A percentile compares a stretch with the other conserved stretches of the same genome.
phyloP scores from a whole-genome alignment of 2,797 vertebrate species.

The Artibeus jamaicensis region DNA sequence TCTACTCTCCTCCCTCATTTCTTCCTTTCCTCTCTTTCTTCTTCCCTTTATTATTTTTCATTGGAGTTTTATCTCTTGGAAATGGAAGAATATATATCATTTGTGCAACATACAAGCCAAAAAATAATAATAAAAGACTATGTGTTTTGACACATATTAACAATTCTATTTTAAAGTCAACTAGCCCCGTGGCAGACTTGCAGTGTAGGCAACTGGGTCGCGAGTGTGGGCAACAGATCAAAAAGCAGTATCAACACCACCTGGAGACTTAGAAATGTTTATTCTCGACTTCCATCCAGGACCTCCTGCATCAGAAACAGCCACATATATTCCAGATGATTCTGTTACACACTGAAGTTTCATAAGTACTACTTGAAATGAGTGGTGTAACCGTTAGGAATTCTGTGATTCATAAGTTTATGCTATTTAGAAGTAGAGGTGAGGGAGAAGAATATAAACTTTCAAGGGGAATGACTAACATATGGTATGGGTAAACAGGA shows the following conservation, averaged over 20 bases:
- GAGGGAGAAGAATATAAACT: neutral
- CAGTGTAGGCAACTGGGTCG: neutral
- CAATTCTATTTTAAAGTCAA: neutral
- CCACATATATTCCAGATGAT: neutral
- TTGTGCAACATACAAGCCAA: neutral
- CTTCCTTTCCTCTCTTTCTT: neutral
- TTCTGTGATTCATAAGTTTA: neutral
- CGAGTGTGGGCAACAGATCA: neutral
- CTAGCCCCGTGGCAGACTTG: neutral
- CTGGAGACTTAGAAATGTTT: neutral
- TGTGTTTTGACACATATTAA: neutral
- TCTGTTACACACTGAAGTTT: neutral
- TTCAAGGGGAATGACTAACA: neutral
- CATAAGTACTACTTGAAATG: neutral
- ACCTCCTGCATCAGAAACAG: neutral
- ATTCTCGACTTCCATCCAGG: neutral
- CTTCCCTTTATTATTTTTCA: neutral
- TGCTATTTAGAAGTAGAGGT: neutral
- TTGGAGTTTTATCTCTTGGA: neutral
- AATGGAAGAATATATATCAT: neutral
- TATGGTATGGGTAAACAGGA: neutral
- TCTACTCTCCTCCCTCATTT: neutral
- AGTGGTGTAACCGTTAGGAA: neutral
- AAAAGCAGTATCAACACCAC: neutral
- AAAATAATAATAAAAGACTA: neutral